These are phyloP conservation scores for Brachyhypopomus gauderio DNA, from an alignment of 2,113 vertebrate species.

Conservation along the genomic window DNA sequence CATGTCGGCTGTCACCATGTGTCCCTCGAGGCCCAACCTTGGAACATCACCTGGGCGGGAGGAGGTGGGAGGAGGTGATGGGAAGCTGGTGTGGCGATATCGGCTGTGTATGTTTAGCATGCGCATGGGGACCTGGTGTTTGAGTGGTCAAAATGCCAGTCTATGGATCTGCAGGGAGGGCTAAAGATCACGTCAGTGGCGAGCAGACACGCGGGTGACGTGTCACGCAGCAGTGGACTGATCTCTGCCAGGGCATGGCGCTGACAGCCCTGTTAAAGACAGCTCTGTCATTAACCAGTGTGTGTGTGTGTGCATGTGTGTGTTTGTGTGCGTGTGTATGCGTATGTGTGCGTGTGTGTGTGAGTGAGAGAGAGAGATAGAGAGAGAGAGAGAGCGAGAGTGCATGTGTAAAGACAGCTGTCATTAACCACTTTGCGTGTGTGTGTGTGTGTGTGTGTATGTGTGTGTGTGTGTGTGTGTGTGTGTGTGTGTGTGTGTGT, in stretches of 20 bases:
- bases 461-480: background rate
- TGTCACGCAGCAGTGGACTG: slow-evolving; percentile 79
- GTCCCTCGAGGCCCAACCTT: slow-evolving; percentile 54
- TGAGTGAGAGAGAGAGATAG: background rate
- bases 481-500: background rate
- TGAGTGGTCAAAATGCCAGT: slow-evolving; percentile 99
- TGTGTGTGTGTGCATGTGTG: slow-evolving; percentile 26
- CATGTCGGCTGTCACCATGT: slow-evolving; percentile 54
- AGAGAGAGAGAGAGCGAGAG: slow-evolving; percentile 9
- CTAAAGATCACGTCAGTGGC: slow-evolving; percentile 99
- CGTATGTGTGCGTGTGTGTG: slow-evolving; percentile 18
- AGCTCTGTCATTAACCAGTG: slow-evolving; percentile 91
- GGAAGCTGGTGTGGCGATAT: slow-evolving; percentile 81
- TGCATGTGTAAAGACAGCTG: background rate
- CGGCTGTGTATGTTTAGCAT: slow-evolving; percentile 88
- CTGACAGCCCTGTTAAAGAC: slow-evolving; percentile 94
- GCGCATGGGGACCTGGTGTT: slow-evolving; percentile 77
- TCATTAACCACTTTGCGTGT: background rate
- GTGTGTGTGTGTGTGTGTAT: background rate
- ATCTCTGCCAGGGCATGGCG: slow-evolving; percentile 91
- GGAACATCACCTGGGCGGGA: slow-evolving; percentile 78
- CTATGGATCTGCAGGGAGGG: slow-evolving; percentile 94
- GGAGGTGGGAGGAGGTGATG: slow-evolving; percentile 77
- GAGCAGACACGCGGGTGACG: slow-evolving; percentile 91
- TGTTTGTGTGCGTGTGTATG: slow-evolving; percentile 14